phyloP scores from a whole-genome alignment of 64 coral and sea anemone species.

The Actinia equina region DNA sequence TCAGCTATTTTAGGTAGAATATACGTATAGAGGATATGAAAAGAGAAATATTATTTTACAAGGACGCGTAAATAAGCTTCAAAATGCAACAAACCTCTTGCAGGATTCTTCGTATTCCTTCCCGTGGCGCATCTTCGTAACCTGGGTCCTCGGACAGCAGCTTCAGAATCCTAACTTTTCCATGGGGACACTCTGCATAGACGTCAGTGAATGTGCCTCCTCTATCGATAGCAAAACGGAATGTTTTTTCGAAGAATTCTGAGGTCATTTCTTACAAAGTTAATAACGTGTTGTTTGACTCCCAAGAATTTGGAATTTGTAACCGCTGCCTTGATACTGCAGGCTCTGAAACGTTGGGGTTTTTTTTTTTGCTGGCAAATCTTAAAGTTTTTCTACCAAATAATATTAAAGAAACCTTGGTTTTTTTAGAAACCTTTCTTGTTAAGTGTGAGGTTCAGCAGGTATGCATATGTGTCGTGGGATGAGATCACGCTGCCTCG shows the following conservation, averaged over 20 bases:
- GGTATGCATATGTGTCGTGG: too few species aligned
- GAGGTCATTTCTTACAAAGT: not conserved
- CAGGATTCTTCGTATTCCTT: constrained; percentile 87
- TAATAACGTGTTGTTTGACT: not conserved
- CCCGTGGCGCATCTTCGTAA: constrained; percentile 82
- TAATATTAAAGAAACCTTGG: too few species aligned
- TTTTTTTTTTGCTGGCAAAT: too few species aligned
- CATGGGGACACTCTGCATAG: constrained; percentile 83
- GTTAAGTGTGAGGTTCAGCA: too few species aligned
- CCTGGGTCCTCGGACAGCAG: constrained; percentile 88
- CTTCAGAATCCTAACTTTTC: constrained; percentile 84
- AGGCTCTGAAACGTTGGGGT: too few species aligned
- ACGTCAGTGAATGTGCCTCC: constrained; percentile 98
- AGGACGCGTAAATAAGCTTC: not conserved
- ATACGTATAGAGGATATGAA: not conserved
- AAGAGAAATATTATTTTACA: not conserved
- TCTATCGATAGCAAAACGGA: constrained; percentile 95
- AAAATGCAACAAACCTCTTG: constrained; percentile 60
- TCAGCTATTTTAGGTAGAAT: not conserved
- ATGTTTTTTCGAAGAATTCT: not conserved
- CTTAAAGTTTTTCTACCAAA: too few species aligned
- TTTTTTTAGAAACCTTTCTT: too few species aligned
- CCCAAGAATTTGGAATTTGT: not conserved
- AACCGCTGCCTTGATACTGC: not conserved
- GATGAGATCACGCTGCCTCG: too few species aligned